Conservation (phyloP, 2,797 vertebrate genomes). For the Champsocephalus esox region DNA sequence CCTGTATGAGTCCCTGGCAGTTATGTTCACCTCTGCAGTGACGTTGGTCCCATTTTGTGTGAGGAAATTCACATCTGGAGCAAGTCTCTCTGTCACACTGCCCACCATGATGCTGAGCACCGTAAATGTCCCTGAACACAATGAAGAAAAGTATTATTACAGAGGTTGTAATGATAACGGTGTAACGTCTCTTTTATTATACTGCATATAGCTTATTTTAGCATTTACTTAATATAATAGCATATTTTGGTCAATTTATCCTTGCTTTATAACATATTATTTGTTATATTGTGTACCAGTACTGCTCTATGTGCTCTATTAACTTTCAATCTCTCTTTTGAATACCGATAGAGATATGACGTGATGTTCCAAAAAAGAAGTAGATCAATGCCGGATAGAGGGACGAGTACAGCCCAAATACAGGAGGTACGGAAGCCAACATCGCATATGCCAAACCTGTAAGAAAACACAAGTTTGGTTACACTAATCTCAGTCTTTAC, state of each 20-base stretch:
- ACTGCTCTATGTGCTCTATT: no score
- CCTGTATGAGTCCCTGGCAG: conserved; percentile 80
- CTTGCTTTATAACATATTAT: no score
- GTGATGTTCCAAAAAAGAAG: conserved; percentile 95
- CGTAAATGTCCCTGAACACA: conserved; percentile 91
- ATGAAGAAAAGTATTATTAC: conserved; percentile 2
- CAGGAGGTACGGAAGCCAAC: conserved; percentile 92
- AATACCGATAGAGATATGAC: conserved; percentile 92
- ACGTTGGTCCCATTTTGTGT: conserved; percentile 82
- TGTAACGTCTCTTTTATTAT: neutral
- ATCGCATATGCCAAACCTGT: conserved; percentile 95
- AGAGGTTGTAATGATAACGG: neutral
- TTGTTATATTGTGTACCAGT: no score
- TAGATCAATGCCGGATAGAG: conserved; percentile 94
- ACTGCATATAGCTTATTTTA: no score
- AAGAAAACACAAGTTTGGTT: neutral
- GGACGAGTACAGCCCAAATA: conserved; percentile 94
- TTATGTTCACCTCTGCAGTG: conserved; percentile 78
- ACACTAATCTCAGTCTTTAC: neutral
- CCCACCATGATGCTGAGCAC: conserved; percentile 98
- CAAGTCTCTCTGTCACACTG: conserved; percentile 90
- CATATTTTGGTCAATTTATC: no score
- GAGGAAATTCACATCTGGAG: conserved; percentile 83
- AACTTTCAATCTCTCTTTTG: neutral
- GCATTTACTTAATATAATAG: no score